Base-by-base conservation (phyloP, 2,113 vertebrate species). In the Trichechus manatus region DNA sequence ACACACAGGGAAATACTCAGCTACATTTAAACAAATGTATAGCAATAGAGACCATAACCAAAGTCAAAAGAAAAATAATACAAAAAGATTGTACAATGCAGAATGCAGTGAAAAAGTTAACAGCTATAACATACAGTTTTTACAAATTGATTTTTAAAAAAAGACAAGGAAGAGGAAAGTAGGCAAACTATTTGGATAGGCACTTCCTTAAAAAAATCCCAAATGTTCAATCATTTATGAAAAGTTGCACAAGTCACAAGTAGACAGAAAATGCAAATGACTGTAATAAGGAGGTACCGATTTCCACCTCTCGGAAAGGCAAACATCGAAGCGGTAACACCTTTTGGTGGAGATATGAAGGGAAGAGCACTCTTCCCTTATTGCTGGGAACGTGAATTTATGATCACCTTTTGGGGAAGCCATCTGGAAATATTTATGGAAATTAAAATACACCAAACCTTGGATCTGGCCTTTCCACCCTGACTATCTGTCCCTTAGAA, bases 51-150 rank as follows among this genome's bases (percentile, higher is more conserved):
- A 17, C 22, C 1, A 20, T 39, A 9, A 50, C 15, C 23, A 6
- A 0, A 17, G 19, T n/a, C 61, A 9, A 25, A 33, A 68, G 44
- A 70, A 25, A 15, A 66, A 20, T 15, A 9, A 36, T 0, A 7
- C 36, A 7, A 61, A n/a, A 4, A 20, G 10, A 0, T 39, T 25
- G 22, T 14, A 66, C 15, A 4, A 3, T 1, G n/a, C 29, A 25
- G 39, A 39, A 23, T 8, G 9, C 25, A 0, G 33, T 3, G 23
- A 11, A 22, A 7, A 7, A 44, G 31, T 5, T 20, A 42, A 6
- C 0, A 14, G 25, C 19, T 7, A 0, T 1, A 0, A 10, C 0
- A 1, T 4, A 22, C 1, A 64, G 44, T 3, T 2, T 59, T 8
- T 56, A 9, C 39, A 61, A 75, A 44, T 10, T 59, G 84, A 70